These are phyloP conservation scores for Trichogramma evanescens DNA, from an alignment of 2,888 invertebrate species.

Conservation along the genomic window DNA sequence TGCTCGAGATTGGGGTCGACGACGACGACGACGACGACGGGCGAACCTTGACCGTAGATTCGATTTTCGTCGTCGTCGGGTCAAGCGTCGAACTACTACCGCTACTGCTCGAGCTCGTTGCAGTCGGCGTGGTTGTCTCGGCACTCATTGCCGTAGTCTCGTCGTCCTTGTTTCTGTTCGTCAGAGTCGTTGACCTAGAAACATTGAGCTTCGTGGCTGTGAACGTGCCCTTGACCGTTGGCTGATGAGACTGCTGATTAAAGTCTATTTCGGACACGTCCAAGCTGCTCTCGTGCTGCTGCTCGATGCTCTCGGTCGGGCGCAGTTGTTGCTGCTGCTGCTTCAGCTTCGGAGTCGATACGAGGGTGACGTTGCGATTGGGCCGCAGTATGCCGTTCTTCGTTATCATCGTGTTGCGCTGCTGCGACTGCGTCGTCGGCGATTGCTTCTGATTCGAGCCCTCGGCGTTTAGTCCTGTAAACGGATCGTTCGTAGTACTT, in stretches of 20 bases:
- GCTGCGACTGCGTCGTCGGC: constrained; percentile 27
- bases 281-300: constrained; percentile 26
- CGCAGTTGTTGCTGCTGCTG: constrained; percentile 17
- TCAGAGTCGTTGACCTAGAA: constrained; percentile 22
- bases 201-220: constrained; percentile 39
- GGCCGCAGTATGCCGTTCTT: constrained; percentile 42
- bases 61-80: constrained; percentile 32
- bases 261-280: constrained; percentile 40
- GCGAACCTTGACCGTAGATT: constrained; percentile 2
- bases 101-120: constrained; percentile 26
- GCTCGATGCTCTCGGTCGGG: not conserved
- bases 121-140: constrained; percentile 38
- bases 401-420: constrained; percentile 43
- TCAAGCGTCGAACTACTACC: constrained; percentile 12
- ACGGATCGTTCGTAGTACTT: not conserved
- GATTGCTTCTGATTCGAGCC: constrained; percentile 25
- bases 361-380: constrained; percentile 35
- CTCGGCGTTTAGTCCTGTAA: constrained; percentile 36
- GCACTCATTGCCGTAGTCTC: constrained; percentile 13
- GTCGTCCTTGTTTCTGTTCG: constrained; percentile 7
- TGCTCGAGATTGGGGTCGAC: constrained; percentile 1
- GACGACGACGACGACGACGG: too few species aligned
- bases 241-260: constrained; percentile 39
- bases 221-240: constrained; percentile 44
- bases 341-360: constrained; percentile 34